These are phyloP conservation scores for Stigmatopora argus DNA, from an alignment of 2,113 vertebrate species.

Conservation along the genomic window DNA sequence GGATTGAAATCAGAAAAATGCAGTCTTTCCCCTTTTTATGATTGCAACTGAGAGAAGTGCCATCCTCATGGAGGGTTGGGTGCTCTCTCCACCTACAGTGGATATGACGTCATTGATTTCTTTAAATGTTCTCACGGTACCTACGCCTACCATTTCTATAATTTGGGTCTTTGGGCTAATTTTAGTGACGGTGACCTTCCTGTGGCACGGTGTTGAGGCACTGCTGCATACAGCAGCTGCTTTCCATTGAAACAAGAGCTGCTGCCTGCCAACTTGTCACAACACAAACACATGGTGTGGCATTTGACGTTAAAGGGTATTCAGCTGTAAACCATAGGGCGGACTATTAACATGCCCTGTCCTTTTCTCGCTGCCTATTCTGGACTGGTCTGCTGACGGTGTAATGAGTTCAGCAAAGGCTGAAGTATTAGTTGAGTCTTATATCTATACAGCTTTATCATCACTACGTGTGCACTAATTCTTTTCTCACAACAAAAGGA, in stretches of 20 bases:
- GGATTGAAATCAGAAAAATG: not conserved
- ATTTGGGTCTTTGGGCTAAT: constrained; percentile 59
- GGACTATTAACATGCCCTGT: not conserved
- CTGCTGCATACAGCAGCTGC: constrained; percentile 58
- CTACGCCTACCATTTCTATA: constrained; percentile 16
- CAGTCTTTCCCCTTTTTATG: not conserved
- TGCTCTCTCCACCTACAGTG: not conserved
- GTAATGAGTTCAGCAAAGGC: constrained; percentile 8
- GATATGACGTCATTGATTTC: not conserved
- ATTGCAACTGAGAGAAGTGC: not conserved
- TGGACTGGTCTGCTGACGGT: constrained; percentile 12
- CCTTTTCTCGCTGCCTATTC: constrained; percentile 31
- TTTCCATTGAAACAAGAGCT: constrained; percentile 67
- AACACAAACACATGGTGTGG: constrained; percentile 50
- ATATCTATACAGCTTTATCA: not conserved
- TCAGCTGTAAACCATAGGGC: constrained; percentile 21
- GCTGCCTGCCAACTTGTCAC: constrained; percentile 27
- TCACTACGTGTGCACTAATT: not conserved
- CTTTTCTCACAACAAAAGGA: not conserved
- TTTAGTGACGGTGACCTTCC: constrained; percentile 71
- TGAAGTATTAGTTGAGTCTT: constrained; percentile 7
- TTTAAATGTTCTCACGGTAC: not conserved
- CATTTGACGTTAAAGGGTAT: constrained; percentile 44
- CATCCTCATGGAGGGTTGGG: not conserved
- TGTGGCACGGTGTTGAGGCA: constrained; percentile 58